Conservation (phyloP, 2,113 vertebrate genomes). For the Cephalopterus ornatus region DNA sequence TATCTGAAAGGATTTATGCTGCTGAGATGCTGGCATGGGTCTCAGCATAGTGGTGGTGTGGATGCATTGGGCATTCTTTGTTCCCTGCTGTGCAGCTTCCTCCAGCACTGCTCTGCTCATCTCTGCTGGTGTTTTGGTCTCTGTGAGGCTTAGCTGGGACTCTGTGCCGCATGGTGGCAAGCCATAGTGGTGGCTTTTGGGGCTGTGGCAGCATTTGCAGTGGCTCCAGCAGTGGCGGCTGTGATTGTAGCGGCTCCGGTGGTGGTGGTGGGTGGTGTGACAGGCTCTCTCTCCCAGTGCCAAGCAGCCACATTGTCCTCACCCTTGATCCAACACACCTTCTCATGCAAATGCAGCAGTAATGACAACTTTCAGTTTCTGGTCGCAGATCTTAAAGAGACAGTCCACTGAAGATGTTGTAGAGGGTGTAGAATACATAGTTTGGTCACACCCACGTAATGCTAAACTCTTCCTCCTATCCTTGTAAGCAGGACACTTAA, state of each 20-base stretch:
- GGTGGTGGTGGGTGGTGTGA: neutral
- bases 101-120: neutral
- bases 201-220: neutral
- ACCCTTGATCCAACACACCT: neutral
- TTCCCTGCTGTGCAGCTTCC: neutral
- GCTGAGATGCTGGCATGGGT: neutral
- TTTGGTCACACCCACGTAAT: neutral
- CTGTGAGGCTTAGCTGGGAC: neutral
- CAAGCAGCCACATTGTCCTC: neutral
- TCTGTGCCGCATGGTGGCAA: neutral
- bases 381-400: neutral
- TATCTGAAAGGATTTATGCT: neutral
- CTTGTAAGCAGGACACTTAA: neutral
- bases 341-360: neutral
- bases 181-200: neutral
- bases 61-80: neutral
- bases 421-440: neutral
- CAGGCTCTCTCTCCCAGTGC: neutral
- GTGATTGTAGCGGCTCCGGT: neutral
- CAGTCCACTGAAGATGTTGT: fast-evolving
- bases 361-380: neutral
- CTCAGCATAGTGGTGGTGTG: neutral
- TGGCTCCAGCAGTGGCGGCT: neutral
- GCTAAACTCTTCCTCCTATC: neutral
- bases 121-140: neutral